Percentiles rank a stretch among this genome's conserved stretches.
Conservation (phyloP, 1,140 invertebrate species). For the Zaprionus inermis region DNA sequence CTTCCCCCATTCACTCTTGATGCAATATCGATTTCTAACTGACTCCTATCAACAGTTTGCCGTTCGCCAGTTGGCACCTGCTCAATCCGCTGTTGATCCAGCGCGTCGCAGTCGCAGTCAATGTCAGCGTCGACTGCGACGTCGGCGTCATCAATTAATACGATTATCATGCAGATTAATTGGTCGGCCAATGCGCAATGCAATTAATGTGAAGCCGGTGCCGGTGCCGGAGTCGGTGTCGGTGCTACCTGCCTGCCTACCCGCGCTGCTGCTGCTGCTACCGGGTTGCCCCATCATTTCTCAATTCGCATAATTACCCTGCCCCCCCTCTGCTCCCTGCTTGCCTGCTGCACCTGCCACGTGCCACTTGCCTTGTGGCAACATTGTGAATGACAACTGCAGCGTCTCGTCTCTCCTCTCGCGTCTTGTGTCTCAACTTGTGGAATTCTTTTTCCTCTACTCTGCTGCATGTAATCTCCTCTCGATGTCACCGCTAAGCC, state of each 20-base stretch:
- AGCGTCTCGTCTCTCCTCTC: slow-evolving; percentile 12
- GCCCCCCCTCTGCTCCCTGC: background rate
- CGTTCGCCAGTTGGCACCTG: slow-evolving; percentile 8
- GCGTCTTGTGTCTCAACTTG: slow-evolving; percentile 8
- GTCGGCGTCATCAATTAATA: slow-evolving; percentile 58
- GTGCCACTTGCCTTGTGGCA: slow-evolving; percentile 14
- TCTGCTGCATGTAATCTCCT: background rate
- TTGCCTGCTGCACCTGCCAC: slow-evolving; percentile 3
- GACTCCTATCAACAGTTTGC: background rate
- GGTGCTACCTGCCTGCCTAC: slow-evolving; percentile 1
- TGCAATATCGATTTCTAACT: slow-evolving; percentile 1
- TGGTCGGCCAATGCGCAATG: slow-evolving; percentile 52
- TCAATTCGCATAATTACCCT: slow-evolving; percentile 34
- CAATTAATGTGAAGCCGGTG: slow-evolving; percentile 56
- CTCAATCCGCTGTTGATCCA: slow-evolving; percentile 23
- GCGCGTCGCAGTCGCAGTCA: background rate
- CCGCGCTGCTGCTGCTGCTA: slow-evolving; percentile 16
- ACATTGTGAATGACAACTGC: slow-evolving; percentile 42
- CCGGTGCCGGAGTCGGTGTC: background rate
- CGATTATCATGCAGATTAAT: slow-evolving; percentile 77
- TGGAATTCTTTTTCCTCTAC: background rate
- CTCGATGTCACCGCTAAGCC: background rate
- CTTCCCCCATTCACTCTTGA: background rate
- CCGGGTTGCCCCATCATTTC: slow-evolving; percentile 41
- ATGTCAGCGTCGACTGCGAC: slow-evolving; percentile 1